phyloP scores from a whole-genome alignment of 2,113 vertebrate genomes.

The Centrocercus urophasianus region DNA sequence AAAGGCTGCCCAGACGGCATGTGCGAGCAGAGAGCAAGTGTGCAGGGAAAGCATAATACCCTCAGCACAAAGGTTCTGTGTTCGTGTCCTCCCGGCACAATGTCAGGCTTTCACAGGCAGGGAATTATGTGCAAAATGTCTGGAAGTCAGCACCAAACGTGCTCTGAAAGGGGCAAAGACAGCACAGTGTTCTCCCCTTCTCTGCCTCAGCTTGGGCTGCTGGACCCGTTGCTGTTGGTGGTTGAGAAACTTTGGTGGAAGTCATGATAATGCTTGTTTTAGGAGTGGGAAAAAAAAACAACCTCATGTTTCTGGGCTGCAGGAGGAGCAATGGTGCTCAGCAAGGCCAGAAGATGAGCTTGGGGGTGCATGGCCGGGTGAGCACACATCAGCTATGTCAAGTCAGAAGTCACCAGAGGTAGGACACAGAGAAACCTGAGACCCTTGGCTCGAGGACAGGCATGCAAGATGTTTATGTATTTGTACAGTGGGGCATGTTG shows the following conservation, averaged over 20 bases:
- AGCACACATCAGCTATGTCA: fast-evolving
- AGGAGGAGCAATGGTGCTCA: not conserved
- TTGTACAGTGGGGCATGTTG: not conserved
- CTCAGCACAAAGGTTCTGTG: slow-evolving; percentile 75
- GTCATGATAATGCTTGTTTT: not conserved
- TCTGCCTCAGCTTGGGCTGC: fast-evolving
- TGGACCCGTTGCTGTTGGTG: not conserved
- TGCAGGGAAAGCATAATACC: not conserved
- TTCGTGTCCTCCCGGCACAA: slow-evolving; percentile 24
- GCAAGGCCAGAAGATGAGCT: not conserved
- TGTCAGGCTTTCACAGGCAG: not conserved
- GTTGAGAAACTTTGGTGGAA: not conserved
- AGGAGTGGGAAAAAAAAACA: not conserved
- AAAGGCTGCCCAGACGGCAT: slow-evolving; percentile 17
- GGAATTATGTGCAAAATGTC: slow-evolving; percentile 33
- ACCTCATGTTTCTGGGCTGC: fast-evolving
- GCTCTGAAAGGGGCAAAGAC: not conserved
- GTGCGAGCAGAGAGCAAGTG: slow-evolving; percentile 20
- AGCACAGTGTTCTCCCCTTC: not conserved
- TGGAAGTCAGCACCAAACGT: not conserved
- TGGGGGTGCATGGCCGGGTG: fast-evolving
- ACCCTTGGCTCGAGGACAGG: not conserved
- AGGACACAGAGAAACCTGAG: not conserved
- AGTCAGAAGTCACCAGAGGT: not conserved
- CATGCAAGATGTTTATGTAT: not conserved